Conservation (phyloP, 2,888 invertebrate species). For the Lordiphosa fenestrarum region DNA sequence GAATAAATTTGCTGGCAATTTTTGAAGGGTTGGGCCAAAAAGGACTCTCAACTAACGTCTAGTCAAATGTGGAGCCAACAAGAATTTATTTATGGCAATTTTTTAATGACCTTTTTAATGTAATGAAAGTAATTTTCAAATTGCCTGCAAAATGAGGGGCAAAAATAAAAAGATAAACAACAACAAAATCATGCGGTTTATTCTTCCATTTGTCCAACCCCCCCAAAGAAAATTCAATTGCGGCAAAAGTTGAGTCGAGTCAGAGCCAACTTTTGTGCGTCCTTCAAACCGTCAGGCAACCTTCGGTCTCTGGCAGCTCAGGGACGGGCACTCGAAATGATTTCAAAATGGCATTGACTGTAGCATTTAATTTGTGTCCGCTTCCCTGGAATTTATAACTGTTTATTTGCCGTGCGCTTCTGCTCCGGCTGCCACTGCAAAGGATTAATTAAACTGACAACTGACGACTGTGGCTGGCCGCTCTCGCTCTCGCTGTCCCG, state of each 20-base stretch:
- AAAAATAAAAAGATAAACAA: not conserved
- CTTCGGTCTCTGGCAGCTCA: slow-evolving; percentile 3
- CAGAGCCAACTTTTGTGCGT: slow-evolving; percentile 50
- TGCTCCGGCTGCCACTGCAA: slow-evolving; percentile 53
- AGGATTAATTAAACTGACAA: slow-evolving; percentile 77
- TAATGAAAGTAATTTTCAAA: slow-evolving; percentile 71
- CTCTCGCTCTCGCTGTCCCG: not conserved
- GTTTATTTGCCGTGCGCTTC: slow-evolving; percentile 58
- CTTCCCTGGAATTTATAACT: slow-evolving; percentile 54
- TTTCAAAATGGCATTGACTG: slow-evolving; percentile 71
- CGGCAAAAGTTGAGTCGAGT: slow-evolving; percentile 47
- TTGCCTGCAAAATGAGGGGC: slow-evolving; percentile 28
- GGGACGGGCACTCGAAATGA: slow-evolving; percentile 59
- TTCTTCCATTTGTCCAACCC: slow-evolving; percentile 16
- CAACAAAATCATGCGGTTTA: slow-evolving; percentile 14
- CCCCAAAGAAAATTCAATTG: slow-evolving; percentile 55
- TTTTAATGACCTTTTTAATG: slow-evolving; percentile 73
- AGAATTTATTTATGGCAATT: slow-evolving; percentile 42
- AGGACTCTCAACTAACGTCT: slow-evolving; percentile 11
- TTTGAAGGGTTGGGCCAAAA: too few species aligned
- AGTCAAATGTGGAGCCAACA: slow-evolving; percentile 16
- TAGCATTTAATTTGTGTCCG: slow-evolving; percentile 68
- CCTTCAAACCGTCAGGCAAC: slow-evolving; percentile 30
- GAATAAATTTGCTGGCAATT: too few species aligned
- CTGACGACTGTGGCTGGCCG: slow-evolving; percentile 58